A percentile compares a stretch with the other conserved stretches of the same genome.
Evolutionary conservation across 2,113 vertebrate genomes (phyloP).

Genomic region (Myiagra hebetior): DNA sequence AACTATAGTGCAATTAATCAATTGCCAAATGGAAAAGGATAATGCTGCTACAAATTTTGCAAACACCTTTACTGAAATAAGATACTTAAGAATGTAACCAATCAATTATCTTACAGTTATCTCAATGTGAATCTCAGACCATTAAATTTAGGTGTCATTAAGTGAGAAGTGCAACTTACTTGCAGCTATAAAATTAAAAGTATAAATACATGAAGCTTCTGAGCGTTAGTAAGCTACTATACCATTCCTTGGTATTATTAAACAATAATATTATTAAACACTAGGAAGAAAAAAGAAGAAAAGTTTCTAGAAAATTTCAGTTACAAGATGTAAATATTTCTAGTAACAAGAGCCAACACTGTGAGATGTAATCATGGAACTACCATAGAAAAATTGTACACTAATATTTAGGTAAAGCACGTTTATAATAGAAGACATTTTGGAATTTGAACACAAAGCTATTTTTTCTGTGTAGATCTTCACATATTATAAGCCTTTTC

Average conservation of each 20-base stretch:
- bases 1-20: background rate
- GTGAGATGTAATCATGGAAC: background rate
- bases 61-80: background rate
- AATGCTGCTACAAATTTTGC: background rate
- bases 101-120: background rate
- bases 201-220: background rate
- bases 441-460: background rate
- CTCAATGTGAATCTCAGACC: background rate
- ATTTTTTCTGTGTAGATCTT: background rate
- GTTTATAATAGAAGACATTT: background rate
- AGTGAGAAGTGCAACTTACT: background rate
- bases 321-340: background rate
- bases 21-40: background rate
- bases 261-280: background rate
- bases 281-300: background rate
- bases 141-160: background rate
- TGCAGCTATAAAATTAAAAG: background rate
- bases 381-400: background rate
- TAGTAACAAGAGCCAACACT: background rate
- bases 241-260: background rate
- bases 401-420: background rate
- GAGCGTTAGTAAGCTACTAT: background rate
- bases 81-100: background rate
- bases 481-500: background rate
- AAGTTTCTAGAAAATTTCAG: background rate